phyloP scores from a whole-genome alignment of 2,113 vertebrate species.

The Perca fluviatilis region DNA sequence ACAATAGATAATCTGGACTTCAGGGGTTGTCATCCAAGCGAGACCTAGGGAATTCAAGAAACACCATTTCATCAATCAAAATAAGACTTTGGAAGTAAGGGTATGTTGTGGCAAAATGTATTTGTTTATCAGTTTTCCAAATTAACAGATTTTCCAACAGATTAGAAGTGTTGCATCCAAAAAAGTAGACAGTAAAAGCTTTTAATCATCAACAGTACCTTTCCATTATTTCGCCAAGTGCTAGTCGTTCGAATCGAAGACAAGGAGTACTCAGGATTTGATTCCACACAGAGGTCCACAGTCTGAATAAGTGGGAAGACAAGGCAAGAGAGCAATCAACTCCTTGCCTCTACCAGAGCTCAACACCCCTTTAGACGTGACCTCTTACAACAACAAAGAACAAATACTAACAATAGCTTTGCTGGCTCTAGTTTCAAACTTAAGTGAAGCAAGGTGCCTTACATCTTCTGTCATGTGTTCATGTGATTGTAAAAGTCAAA shows the following conservation, averaged over 20 bases:
- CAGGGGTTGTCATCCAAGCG: background rate
- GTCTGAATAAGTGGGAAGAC: slow-evolving; percentile 53
- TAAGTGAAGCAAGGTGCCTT: slow-evolving; percentile 68
- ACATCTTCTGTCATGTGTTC: slow-evolving; percentile 56
- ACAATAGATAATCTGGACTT: slow-evolving; percentile 21
- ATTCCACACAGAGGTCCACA: slow-evolving; percentile 22
- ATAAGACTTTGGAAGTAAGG: background rate
- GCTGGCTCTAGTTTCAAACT: slow-evolving; percentile 66
- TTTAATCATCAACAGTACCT: slow-evolving; percentile 32
- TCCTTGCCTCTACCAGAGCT: slow-evolving; percentile 25
- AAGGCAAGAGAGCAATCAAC: slow-evolving; percentile 32
- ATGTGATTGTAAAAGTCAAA: slow-evolving; percentile 50
- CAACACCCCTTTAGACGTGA: slow-evolving; percentile 66
- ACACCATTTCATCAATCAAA: background rate
- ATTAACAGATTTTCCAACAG: background rate
- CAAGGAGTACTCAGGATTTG: slow-evolving; percentile 11
- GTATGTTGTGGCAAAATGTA: background rate
- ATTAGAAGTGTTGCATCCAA: background rate
- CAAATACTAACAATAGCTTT: slow-evolving; percentile 67
- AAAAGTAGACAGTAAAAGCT: background rate
- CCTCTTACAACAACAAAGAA: slow-evolving; percentile 53
- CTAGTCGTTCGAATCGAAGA: slow-evolving; percentile 6
- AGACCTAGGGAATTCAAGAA: background rate
- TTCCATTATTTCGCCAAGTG: slow-evolving; percentile 21
- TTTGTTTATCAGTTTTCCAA: background rate